Percentiles rank a stretch among this genome's conserved stretches.
Conservation (phyloP, 2,888 invertebrate genomes). For the Odontomyia ornata region DNA sequence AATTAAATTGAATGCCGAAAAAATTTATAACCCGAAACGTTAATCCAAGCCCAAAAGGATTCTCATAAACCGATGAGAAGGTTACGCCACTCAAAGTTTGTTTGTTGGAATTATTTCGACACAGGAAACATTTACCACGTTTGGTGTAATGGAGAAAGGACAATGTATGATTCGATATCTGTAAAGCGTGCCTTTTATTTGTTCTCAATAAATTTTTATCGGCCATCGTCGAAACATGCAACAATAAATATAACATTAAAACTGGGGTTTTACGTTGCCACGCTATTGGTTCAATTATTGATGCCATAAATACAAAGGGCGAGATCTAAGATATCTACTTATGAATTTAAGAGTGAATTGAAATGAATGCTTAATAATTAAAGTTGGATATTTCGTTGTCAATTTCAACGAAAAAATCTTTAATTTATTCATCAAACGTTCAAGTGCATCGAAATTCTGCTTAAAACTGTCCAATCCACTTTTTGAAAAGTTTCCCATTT, state of each 20-base stretch:
- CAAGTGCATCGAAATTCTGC: too few species aligned
- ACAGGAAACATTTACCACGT: not conserved
- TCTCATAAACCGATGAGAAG: not conserved
- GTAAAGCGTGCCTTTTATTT: constrained; percentile 13
- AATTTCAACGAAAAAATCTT: too few species aligned
- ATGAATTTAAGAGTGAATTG: too few species aligned
- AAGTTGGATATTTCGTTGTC: too few species aligned
- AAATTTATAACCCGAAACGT: constrained; percentile 31
- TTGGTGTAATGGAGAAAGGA: too few species aligned
- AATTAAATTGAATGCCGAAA: constrained; percentile 37
- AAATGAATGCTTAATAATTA: too few species aligned
- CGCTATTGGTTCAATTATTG: too few species aligned
- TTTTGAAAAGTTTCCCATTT: too few species aligned
- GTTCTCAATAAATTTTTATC: constrained; percentile 40
- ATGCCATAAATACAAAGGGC: not conserved
- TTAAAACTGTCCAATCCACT: too few species aligned
- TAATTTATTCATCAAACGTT: too few species aligned
- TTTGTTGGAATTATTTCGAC: not conserved
- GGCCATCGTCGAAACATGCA: constrained; percentile 23
- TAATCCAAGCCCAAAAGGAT: not conserved
- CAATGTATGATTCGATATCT: too few species aligned
- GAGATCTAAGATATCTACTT: not conserved
- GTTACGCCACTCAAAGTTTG: not conserved
- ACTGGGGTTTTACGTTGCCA: constrained; percentile 26
- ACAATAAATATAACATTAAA: constrained; percentile 39